Evolutionary conservation across 2,797 vertebrate species (phyloP), one percentile per base, ranked within the genome.

Genomic region (Petrocephalus schoutedeni): DNA sequence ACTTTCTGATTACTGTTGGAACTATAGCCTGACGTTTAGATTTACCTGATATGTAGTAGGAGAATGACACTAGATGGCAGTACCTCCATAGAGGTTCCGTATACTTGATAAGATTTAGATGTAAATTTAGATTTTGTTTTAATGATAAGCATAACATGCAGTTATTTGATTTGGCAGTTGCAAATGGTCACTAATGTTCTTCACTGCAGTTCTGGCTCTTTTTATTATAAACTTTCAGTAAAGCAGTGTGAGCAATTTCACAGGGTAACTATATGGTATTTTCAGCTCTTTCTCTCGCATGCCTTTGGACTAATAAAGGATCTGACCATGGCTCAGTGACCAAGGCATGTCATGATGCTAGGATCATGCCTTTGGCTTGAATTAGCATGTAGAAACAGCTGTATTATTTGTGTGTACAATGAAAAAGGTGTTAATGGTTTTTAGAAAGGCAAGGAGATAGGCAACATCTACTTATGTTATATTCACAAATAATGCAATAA

Each of bases 1-100:
- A n/a, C 74, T 80, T 80, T 49, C 41, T 80, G 16, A 80, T 54
- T 7, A 28, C 41, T 21, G 21, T 84, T 14, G 9, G 21, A 84
- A 54, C 21, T 51, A 5, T 84, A 51, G 9, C 10, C 9, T 64
- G 56, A 56, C 3, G 45, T 28, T 88, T 67, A 41, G 45, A 61
- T 28, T 67, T 32, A 56, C 16, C 59, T 88, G 8, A 71, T 92
- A 77, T 51, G 14, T 19, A 21, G 5, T 57, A 49, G 6, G 87
- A 32, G 21, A 45, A 87, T 89, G 32, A 64, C 93, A 94, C 91
- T 88, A 83, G 92, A 92, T 88, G 93, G 92, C 92, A 93, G 92
- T 89, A 92, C 89, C 90, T 89, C 90, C 91, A 89, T 93, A 87
- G 90, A 12, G 12, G 77, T 16, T 86, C 85, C 23, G 32, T 6